Evolutionary conservation across 2,113 vertebrate genomes (phyloP).

Genomic region (Eonycteris spelaea): DNA sequence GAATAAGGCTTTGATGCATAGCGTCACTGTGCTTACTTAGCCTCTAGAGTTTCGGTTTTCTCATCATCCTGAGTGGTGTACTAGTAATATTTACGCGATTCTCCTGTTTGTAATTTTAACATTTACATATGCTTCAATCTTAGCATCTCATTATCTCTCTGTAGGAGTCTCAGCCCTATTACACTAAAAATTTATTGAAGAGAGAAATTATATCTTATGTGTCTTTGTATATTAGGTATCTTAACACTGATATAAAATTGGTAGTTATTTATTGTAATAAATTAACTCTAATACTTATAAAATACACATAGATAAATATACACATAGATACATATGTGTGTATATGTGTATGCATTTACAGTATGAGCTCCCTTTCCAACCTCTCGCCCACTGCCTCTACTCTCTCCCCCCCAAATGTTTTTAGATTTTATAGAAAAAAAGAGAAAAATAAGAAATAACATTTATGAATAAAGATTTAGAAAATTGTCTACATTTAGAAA

Average conservation of each 20-base stretch:
- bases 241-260: not conserved
- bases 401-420: not conserved
- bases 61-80: not conserved
- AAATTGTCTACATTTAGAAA: not conserved
- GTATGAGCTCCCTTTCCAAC: not conserved
- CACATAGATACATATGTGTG: not conserved
- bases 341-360: fast-evolving
- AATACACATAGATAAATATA: not conserved
- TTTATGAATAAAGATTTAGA: not conserved
- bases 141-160: not conserved
- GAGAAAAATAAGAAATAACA: not conserved
- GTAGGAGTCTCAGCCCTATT: not conserved
- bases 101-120: not conserved
- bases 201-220: not conserved
- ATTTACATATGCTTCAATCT: not conserved
- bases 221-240: not conserved
- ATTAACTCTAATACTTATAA: not conserved
- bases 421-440: not conserved
- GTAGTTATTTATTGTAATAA: not conserved
- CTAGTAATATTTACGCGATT: not conserved
- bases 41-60: not conserved
- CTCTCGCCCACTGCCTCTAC: not conserved
- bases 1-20: not conserved
- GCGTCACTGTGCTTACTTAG: not conserved
- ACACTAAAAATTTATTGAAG: not conserved